These are phyloP conservation scores for Drosophila borealis DNA, from an alignment of 2,888 invertebrate species.

Conservation along the genomic window DNA sequence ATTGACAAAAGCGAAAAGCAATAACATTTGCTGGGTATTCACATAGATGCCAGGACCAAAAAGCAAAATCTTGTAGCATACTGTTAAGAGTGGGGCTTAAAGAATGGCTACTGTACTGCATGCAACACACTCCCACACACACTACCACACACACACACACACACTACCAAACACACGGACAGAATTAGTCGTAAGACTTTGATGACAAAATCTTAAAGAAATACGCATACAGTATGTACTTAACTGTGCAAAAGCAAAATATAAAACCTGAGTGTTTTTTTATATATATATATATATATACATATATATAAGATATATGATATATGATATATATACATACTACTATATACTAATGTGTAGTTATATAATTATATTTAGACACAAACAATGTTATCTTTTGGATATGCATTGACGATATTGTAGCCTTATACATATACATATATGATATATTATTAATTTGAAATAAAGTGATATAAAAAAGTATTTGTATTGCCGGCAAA, in stretches of 20 bases:
- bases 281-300: background rate
- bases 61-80: constrained; percentile 1
- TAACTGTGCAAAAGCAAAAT: constrained; percentile 26
- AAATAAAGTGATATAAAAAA: constrained; percentile 58
- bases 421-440: constrained; percentile 42
- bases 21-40: constrained; percentile 32
- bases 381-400: constrained; percentile 40
- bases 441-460: constrained; percentile 48
- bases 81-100: background rate
- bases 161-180: constrained; percentile 7
- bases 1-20: constrained; percentile 33
- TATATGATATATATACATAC: constrained; percentile 3
- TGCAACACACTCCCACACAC: background rate
- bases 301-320: background rate
- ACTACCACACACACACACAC: background rate
- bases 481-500: background rate
- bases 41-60: constrained; percentile 44
- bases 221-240: constrained; percentile 45
- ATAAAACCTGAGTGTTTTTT: constrained; percentile 35
- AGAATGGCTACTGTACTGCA: constrained; percentile 3
- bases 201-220: constrained; percentile 9
- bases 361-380: constrained; percentile 32
- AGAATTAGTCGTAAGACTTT: background rate
- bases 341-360: constrained; percentile 12
- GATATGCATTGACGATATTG: constrained; percentile 52